Evolutionary conservation across 1,140 invertebrate species (phyloP), one percentile per base, ranked within the genome.

Genomic region (Heliconius melpomene): DNA sequence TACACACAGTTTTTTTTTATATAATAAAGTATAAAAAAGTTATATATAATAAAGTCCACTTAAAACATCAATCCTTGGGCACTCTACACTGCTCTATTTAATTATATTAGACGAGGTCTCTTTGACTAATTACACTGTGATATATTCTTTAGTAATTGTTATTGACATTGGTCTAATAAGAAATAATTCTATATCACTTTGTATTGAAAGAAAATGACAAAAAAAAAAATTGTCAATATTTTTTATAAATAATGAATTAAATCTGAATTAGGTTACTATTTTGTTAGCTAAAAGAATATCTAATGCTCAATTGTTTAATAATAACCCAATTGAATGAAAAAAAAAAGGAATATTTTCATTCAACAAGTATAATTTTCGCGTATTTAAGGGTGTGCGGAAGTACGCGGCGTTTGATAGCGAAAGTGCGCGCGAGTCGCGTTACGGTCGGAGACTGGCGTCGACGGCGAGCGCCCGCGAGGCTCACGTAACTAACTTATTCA

Each of bases 381-480:
- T 79, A 75, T 72, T 78, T 52, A 80, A 78, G 77, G 77, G 79
- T 72, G 77, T 74, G 79, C 86, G 87, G 83, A 87, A 88, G 87
- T 84, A 72, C 72, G 76, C 72, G 75, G 82, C 23, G 79, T 73
- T 75, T 66, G 90, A 94, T 85, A 93, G 89, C 92, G 92, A 94
- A 93, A 93, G 91, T 93, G 91, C 91, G 92, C 85, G 89, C 88
- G 89, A 84, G 85, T 85, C 84, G 88, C 89, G 90, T 82, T 87
- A 83, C 91, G 84, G 78, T 89, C 73, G 77, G 78, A 90, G 91
- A 94, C 92, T 94, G 92, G 80, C 82, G 77, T 72, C 76, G 60
- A 57, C 82, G 78, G 77, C 84, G 82, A 66, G 60, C 76, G 75
- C 80, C 80, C 70, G 70, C 76, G 79, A 77, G 75, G 79, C 72